A percentile compares a stretch with the other conserved stretches of the same genome.
These are phyloP conservation scores for Gobiocypris rarus DNA, from an alignment of 2,113 vertebrate species.

Conservation along the genomic window DNA sequence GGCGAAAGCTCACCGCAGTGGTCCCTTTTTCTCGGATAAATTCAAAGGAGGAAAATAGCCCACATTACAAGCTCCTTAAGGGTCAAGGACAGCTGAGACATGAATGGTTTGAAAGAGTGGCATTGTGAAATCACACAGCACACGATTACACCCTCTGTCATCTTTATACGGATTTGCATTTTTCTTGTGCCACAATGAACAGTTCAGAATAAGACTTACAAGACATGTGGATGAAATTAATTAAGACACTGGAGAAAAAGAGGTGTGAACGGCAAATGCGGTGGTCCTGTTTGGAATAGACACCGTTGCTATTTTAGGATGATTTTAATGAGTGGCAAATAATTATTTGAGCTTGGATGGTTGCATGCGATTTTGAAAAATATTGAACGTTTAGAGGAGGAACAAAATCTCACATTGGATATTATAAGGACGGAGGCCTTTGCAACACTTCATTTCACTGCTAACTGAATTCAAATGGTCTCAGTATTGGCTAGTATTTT, in stretches of 20 bases:
- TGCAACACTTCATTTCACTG: constrained; percentile 29
- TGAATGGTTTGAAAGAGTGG: constrained; percentile 79
- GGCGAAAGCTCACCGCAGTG: constrained; percentile 69
- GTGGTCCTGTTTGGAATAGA: constrained; percentile 50
- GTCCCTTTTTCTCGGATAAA: constrained; percentile 66
- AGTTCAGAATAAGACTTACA: constrained; percentile 67
- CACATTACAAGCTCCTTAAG: constrained; percentile 85
- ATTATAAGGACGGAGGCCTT: constrained; percentile 2
- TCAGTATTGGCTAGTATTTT: constrained; percentile 32
- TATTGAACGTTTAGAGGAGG: constrained; percentile 11
- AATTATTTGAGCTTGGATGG: not conserved
- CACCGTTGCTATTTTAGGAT: constrained; percentile 32
- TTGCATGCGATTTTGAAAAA: not conserved
- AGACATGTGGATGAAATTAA: constrained; percentile 73
- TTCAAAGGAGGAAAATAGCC: constrained; percentile 78
- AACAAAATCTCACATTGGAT: not conserved
- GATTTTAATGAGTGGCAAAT: constrained; percentile 30
- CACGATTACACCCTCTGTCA: constrained; percentile 83
- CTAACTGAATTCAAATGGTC: constrained; percentile 16
- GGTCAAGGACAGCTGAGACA: constrained; percentile 80
- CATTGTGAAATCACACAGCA: constrained; percentile 82
- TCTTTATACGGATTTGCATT: constrained; percentile 73
- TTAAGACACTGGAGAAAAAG: constrained; percentile 69
- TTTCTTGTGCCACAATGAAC: constrained; percentile 58
- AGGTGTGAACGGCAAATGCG: constrained; percentile 58